Percentiles rank a stretch among this genome's conserved stretches.
These are phyloP conservation scores for Zaprionus lineosus DNA, from an alignment of 2,888 invertebrate species.

Conservation along the genomic window DNA sequence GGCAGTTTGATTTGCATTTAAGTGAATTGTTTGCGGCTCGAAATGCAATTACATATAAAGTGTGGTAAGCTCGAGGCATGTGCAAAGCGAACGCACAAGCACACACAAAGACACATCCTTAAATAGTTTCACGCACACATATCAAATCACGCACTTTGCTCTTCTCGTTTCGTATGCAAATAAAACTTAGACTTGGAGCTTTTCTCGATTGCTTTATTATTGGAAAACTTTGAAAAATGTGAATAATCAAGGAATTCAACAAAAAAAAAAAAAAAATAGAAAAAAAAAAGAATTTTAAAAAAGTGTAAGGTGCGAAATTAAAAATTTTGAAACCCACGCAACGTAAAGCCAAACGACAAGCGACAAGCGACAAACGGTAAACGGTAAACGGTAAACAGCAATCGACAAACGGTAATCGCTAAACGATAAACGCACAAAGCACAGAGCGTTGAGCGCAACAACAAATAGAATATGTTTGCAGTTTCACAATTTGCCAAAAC, in stretches of 20 bases:
- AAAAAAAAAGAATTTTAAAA: neutral
- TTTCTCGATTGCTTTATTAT: conserved; percentile 2
- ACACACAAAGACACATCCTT: conserved; percentile 8
- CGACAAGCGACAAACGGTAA: conserved; percentile 17
- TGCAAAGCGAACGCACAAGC: neutral
- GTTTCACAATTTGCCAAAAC: conserved; percentile 67
- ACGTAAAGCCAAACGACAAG: conserved; percentile 7
- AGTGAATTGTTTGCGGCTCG: conserved; percentile 42
- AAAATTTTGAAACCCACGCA: conserved; percentile 1
- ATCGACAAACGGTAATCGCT: no score
- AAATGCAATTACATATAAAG: conserved; percentile 34
- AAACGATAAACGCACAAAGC: conserved; percentile 29
- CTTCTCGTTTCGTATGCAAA: no score
- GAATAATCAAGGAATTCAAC: no score
- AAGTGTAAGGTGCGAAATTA: neutral
- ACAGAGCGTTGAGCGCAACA: no score
- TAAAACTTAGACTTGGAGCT: no score
- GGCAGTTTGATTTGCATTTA: conserved; percentile 47
- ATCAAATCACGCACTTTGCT: conserved; percentile 38
- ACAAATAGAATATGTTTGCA: conserved; percentile 43
- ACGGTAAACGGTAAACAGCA: conserved; percentile 26
- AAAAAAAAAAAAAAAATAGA: neutral
- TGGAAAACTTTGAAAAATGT: conserved; percentile 7
- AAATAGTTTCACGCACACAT: conserved; percentile 34
- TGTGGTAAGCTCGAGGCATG: conserved; percentile 17